Evolutionary conservation across 1,140 invertebrate genomes (phyloP), one percentile per base, ranked within the genome.

Genomic region (Drosophila orena): DNA sequence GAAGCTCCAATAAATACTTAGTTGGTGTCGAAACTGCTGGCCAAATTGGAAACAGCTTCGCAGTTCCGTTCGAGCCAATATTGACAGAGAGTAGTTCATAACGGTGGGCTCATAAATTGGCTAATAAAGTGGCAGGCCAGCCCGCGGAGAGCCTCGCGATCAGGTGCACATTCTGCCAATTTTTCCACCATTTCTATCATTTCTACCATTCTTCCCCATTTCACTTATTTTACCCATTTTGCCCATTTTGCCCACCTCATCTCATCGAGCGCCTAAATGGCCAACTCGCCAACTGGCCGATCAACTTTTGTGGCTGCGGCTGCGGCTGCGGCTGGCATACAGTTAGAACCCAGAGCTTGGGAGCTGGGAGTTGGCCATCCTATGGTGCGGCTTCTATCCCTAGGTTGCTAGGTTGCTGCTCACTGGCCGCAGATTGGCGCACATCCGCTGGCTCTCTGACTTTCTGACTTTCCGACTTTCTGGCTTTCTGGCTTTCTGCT

Each of bases 201-300:
- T 56, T 46, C 74, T 30, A 8, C 7, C 30, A 10, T 30, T 8
- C 8, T 30, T 30, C 8, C 2, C 30, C 30, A 30, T 30, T 30
- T 30, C 30, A 30, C 76, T 71, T 54, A 64, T 60, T 74, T 60
- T 78, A 65, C 76, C 64, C 58, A 64, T 69, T 74, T 60, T 60
- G 74, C 69, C 64, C 58, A 64, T 69, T 74, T 60, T 56, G 55
- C 58, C 61, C 42, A 70, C 52, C 62, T 46, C 74, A 68, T 46
- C 64, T 55, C 74, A 54, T 62, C 65, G 54, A 57, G 50, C 14
- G 59, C 37, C 59, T 59, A 62, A 62, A 47, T 49, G 49, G 64
- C 50, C 54, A 69, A 60, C 69, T 40, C 43, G 62, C 27, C 27
- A 30, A 77, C 69, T 52, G 73, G 56, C 73, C 74, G 57, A 43